Evolutionary conservation across 2,797 vertebrate genomes (phyloP).

Genomic region (Takifugu ocellatus): DNA sequence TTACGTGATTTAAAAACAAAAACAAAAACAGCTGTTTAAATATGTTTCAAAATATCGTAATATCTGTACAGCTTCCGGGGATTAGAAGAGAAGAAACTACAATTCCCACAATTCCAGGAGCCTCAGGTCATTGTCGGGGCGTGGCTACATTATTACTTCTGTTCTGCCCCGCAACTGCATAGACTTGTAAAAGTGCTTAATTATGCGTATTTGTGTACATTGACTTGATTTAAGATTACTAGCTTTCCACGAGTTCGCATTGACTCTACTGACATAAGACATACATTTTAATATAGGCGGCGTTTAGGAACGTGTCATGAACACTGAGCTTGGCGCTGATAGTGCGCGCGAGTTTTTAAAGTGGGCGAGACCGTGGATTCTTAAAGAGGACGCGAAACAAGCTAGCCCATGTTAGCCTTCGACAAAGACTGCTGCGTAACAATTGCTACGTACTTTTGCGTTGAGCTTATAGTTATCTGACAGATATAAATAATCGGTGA

Average conservation of each 20-base stretch:
- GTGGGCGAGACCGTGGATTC: conserved; percentile 35
- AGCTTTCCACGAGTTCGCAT: neutral
- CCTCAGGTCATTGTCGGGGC: too few species aligned
- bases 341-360: conserved; percentile 79
- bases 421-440: neutral
- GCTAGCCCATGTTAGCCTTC: conserved; percentile 27
- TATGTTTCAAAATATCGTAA: too few species aligned
- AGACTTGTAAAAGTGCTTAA: neutral
- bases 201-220: neutral
- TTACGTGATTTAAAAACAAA: neutral
- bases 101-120: conserved; percentile 34
- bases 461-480: neutral
- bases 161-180: neutral
- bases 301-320: neutral
- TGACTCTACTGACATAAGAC: too few species aligned
- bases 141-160: neutral
- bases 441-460: neutral
- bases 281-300: too few species aligned
- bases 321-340: conserved; percentile 64
- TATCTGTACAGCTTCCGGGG: too few species aligned
- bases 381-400: conserved; percentile 23
- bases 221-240: accelerated
- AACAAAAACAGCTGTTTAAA: neutral
- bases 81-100: conserved; percentile 22
- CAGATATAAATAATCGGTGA: too few species aligned